Conservation (phyloP, 2,113 vertebrate genomes). For the Platichthys flesus region DNA sequence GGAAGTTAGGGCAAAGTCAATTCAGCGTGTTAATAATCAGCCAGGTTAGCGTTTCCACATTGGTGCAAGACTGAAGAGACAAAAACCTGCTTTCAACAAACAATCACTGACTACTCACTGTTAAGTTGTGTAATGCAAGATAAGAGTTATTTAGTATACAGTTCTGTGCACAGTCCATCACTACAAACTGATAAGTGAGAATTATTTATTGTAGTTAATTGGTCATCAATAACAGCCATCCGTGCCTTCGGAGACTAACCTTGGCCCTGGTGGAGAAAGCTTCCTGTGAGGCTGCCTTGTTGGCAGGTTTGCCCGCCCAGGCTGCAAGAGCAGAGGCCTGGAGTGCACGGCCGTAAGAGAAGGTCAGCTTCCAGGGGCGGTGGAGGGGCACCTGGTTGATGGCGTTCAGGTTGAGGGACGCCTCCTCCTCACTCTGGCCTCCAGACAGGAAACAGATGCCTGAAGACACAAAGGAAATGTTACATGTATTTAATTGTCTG, state of each 20-base stretch:
- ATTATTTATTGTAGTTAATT: not conserved
- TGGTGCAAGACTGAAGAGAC: constrained; percentile 8
- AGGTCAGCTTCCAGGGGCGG: constrained; percentile 95
- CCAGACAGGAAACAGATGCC: constrained; percentile 98
- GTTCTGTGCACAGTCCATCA: constrained; percentile 13
- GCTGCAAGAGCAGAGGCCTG: constrained; percentile 94
- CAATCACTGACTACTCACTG: constrained; percentile 62
- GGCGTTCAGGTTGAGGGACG: constrained; percentile 92
- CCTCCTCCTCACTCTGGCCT: constrained; percentile 97
- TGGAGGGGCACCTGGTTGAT: constrained; percentile 91
- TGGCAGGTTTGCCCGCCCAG: constrained; percentile 89
- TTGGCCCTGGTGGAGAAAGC: constrained; percentile 90
- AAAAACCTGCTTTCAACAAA: constrained; percentile 14
- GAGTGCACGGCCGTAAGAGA: constrained; percentile 94
- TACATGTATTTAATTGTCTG: not conserved
- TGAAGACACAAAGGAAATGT: constrained; percentile 54
- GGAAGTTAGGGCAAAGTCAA: constrained; percentile 64
- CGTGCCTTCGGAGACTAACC: constrained; percentile 72
- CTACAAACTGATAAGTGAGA: constrained; percentile 4
- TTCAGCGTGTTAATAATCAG: constrained; percentile 70
- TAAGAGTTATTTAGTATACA: constrained; percentile 14
- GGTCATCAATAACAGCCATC: not conserved
- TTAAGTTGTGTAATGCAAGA: constrained; percentile 29
- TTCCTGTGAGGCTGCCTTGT: constrained; percentile 90
- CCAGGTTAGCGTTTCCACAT: constrained; percentile 28